Evolutionary conservation across 2,797 vertebrate species (phyloP), one percentile per base, ranked within the genome.

Genomic region (Poeciliopsis paucimaculata): DNA sequence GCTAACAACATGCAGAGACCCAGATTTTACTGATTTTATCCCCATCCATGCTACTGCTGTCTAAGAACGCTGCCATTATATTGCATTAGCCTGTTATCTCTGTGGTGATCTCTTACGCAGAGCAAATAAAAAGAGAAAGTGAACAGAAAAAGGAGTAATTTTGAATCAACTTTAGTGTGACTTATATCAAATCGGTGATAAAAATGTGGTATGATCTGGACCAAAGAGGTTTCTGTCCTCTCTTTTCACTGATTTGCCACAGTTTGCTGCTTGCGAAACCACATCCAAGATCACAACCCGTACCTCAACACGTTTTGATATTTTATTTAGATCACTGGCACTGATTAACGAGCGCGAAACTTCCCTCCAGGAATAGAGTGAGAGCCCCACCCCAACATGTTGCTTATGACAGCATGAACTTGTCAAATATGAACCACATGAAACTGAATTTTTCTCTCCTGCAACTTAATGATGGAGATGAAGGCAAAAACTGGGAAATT

Each of bases 91-190:
- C 31, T 31, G 55, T 31, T 55, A 68, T 73, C 26, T 78, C 43
- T 0, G n/a, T 55, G 18, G 39, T 6, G 11, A 64, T 73, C 51
- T 73, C 15, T 77, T 49, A n/a, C 31, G 53, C 16, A 73, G 46
- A 70, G 28, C 39, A 81, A 77, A 71, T 45, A 77, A 68, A 60
- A 47, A 39, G 2, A 15, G 53, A 76, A 73, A 72, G 8, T 45
- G n/a, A 75, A 53, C 16, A 6, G 12, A 74, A 10, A 45, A 60
- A 72, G 18, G 41, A 34, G 18, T 8, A 34, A 46, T 82, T 77
- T 77, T 31, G 28, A 62, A 62, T 31, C 5, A 13, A 62, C 28
- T 62, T 62, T 31, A 34, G 13, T 34, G 28, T 13, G 12, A 75
- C 53, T 34, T 36, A 36, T 57, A 36, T 36, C 41, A 26, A 8